A percentile compares a stretch with the other conserved stretches of the same genome.
Conservation (phyloP, 2,888 invertebrate species). For the Saturnia pavonia region DNA sequence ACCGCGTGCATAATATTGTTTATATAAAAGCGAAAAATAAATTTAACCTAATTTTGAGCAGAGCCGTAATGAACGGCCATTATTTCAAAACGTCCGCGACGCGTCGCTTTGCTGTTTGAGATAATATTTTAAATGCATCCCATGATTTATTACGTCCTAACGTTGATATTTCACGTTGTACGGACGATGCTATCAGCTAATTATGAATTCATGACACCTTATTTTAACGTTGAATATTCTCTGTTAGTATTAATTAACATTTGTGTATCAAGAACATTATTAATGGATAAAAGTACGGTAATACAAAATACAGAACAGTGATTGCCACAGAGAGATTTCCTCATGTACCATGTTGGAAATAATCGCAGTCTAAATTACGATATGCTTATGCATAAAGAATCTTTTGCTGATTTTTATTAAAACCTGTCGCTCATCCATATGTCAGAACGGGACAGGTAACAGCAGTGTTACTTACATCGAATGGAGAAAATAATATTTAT, state of each 20-base stretch:
- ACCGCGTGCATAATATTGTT: neutral
- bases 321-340: no score
- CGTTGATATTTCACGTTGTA: neutral
- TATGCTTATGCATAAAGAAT: no score
- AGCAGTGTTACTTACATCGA: no score
- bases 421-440: no score
- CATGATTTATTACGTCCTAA: slow-evolving; percentile 5
- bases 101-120: neutral
- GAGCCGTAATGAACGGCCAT: slow-evolving; percentile 5
- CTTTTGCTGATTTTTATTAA: no score
- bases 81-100: slow-evolving; percentile 10
- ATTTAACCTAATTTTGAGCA: neutral
- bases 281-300: neutral
- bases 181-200: neutral
- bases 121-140: slow-evolving; percentile 10
- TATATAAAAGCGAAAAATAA: neutral
- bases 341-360: no score
- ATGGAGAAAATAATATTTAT: no score
- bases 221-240: neutral
- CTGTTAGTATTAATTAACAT: neutral
- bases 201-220: neutral
- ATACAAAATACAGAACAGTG: no score
- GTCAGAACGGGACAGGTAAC: no score
- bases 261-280: neutral
- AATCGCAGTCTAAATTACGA: no score